Conservation (phyloP, 2,888 invertebrate genomes). For the Metellina segmentata region DNA sequence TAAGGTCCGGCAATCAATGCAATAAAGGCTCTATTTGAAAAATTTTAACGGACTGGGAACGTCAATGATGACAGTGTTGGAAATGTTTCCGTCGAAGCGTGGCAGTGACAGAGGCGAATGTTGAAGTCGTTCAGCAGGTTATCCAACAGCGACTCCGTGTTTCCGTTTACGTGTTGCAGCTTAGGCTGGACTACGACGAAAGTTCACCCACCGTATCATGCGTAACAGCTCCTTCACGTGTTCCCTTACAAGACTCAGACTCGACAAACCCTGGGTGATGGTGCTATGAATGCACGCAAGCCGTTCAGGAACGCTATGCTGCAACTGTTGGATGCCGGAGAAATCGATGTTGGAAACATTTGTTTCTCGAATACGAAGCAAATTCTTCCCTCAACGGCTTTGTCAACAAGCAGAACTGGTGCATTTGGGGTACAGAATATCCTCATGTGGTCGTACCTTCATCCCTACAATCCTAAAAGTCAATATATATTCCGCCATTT, state of each 20-base stretch:
- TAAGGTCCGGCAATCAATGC: no score
- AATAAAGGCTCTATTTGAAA: no score
- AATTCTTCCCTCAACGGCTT: slow-evolving; percentile 79
- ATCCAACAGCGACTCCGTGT: no score
- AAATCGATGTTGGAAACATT: slow-evolving; percentile 34
- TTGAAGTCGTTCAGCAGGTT: no score
- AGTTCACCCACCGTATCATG: neutral
- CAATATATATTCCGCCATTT: slow-evolving; percentile 79
- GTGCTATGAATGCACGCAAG: neutral
- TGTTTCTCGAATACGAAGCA: slow-evolving; percentile 77
- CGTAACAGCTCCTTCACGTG: slow-evolving; percentile 18
- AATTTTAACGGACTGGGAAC: no score
- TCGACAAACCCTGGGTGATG: slow-evolving; percentile 8
- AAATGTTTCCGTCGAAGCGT: no score
- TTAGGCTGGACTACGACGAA: slow-evolving; percentile 21
- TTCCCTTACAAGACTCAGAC: slow-evolving; percentile 51
- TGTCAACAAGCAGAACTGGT: no score
- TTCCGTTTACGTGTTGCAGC: neutral
- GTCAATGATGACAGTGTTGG: no score
- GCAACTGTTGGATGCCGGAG: slow-evolving; percentile 18
- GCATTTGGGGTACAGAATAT: slow-evolving; percentile 79
- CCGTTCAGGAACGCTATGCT: slow-evolving; percentile 45
- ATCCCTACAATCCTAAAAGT: slow-evolving; percentile 79
- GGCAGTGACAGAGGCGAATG: no score
- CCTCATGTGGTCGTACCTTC: slow-evolving; percentile 79